Evolutionary conservation across 2,797 vertebrate species (phyloP), one percentile per base, ranked within the genome.

Genomic region (Micropoecilia bifurca): DNA sequence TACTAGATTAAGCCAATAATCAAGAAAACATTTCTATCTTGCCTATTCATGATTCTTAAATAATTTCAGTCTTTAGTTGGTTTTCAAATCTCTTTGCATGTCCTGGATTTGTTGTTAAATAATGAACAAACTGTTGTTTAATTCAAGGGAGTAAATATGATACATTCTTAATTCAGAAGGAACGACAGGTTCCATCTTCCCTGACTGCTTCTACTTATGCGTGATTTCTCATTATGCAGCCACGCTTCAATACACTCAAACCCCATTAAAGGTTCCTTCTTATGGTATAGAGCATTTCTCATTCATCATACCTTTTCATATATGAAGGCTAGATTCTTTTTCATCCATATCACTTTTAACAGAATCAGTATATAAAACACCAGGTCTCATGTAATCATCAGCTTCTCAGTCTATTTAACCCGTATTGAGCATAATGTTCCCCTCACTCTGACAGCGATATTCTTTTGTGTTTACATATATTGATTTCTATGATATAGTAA

Each of bases 171-270:
- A 78, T 80, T 73, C 50, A 63, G 28, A 82, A n/a, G 39, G 69
- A 68, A 83, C 78, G 79, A 66, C 72, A 77, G 75, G 57, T 59
- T 82, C 76, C 41, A 79, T 77, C 74, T 73, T 84, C 86, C 93
- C 86, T 90, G 89, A 91, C 91, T 43, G 7, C 78, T 72, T 0
- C 50, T 79, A 53, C 47, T 69, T 22, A 69, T 57, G 73, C 73
- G 95, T 79, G 90, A 95, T 84, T 80, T 30, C 36, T 25, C 39
- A 50, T 76, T 89, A 89, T 78, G 8, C 87, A 88, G 81, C 73
- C 72, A 76, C 79, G 79, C 76, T 83, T 95, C 94, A 90, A 93
- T 95, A 93, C 81, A 79, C 84, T 91, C 89, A 90, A 87, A 92
- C 79, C 92, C 84, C 92, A 95, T 95, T 95, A 95, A 88, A 79